phyloP scores from a whole-genome alignment of 1,140 invertebrate genomes.

The Eciton burchellii region DNA sequence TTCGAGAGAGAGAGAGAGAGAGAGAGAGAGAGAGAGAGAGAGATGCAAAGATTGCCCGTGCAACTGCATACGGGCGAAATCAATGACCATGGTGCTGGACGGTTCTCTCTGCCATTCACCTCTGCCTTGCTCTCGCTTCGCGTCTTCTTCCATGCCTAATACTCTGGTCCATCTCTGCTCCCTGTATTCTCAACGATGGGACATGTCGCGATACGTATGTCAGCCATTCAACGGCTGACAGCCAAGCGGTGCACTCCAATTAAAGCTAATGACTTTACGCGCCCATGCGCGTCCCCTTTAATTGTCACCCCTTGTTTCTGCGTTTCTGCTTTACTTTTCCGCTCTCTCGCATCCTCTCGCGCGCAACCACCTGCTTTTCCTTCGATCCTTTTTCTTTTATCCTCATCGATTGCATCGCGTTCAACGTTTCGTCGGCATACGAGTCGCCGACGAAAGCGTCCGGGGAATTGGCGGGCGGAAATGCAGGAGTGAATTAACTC shows the following conservation, averaged over 20 bases:
- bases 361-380: background rate
- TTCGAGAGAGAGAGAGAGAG: constrained; percentile 17
- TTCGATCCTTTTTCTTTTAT: constrained; percentile 23
- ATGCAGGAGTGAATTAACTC: constrained; percentile 52
- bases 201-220: constrained; percentile 72
- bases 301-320: constrained; percentile 70
- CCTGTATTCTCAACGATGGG: constrained; percentile 54
- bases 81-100: constrained; percentile 68
- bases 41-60: constrained; percentile 22
- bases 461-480: constrained; percentile 58
- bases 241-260: constrained; percentile 71
- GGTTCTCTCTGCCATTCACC: constrained; percentile 49
- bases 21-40: too few relatives aligned
- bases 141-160: background rate
- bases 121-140: background rate
- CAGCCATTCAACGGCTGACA: constrained; percentile 70
- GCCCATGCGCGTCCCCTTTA: constrained; percentile 69
- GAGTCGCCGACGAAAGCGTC: constrained; percentile 39
- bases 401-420: constrained; percentile 39
- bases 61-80: constrained; percentile 65
- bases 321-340: constrained; percentile 39
- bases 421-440: constrained; percentile 26
- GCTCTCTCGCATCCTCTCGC: constrained; percentile 2
- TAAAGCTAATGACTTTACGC: constrained; percentile 74
- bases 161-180: constrained; percentile 23